These are phyloP conservation scores for Cavia porcellus DNA, from an alignment of 2,113 vertebrate species.

Conservation along the genomic window DNA sequence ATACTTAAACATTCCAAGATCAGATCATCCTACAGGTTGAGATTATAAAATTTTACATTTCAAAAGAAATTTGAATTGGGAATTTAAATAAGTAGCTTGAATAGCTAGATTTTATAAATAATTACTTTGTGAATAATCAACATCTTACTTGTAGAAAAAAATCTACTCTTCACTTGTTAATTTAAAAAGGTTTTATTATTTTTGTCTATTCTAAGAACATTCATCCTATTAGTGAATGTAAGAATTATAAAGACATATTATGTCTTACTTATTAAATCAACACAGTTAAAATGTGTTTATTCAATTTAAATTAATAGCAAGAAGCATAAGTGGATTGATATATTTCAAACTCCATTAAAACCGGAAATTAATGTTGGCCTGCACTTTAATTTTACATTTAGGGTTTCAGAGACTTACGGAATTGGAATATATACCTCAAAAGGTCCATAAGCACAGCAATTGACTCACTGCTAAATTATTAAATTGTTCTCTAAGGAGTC, in stretches of 20 bases:
- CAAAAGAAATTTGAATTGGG: neutral
- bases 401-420: slow-evolving; percentile 47
- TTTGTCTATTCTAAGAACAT: slow-evolving; percentile 43
- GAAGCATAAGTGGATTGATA: slow-evolving; percentile 55
- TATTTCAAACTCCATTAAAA: slow-evolving; percentile 62
- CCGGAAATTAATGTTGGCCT: slow-evolving; percentile 62
- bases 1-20: neutral
- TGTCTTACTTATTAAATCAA: slow-evolving; percentile 48
- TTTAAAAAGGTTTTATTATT: slow-evolving; percentile 19
- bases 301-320: slow-evolving; percentile 66
- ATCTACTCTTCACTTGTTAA: neutral
- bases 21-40: neutral
- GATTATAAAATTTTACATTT: neutral
- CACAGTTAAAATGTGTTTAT: slow-evolving; percentile 65
- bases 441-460: slow-evolving; percentile 52
- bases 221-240: slow-evolving; percentile 2
- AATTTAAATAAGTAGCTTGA: slow-evolving; percentile 13
- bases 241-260: slow-evolving; percentile 40
- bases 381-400: slow-evolving; percentile 64
- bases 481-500: slow-evolving; percentile 61
- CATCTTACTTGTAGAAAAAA: neutral
- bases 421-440: slow-evolving; percentile 64
- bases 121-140: neutral
- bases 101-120: neutral
- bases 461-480: slow-evolving; percentile 74